Base-by-base conservation (phyloP, 2,888 invertebrate species). In the Tachystola acroxantha region DNA sequence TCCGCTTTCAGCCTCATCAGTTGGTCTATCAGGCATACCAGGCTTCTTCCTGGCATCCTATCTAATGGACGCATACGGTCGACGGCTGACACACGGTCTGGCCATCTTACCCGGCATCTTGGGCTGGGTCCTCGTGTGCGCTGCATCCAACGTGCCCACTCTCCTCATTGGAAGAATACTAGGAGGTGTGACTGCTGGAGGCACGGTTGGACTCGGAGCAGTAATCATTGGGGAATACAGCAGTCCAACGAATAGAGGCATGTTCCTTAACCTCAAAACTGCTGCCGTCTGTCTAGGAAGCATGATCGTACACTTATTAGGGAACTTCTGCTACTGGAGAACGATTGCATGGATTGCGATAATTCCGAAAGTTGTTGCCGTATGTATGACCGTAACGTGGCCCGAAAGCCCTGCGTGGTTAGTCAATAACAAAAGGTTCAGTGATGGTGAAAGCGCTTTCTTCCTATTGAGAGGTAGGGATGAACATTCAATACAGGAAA, bases 341-440 rank as follows among this genome's bases (percentile, higher is more conserved):
- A 65, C 54, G 1, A 43, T 73, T 0, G 67, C 73, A 0, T 33
- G 71, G 1, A 32, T 64, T 0, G 48, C 56, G 1, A 5, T 69
- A 3, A 20, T 66, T 1, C 73, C 77, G 0, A 47, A 57, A 20
- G 9, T 60, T 0, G 1, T 63, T 1, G 50, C 72, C 0, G 32
- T 75, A 1, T 1, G 57, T 0, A 58, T 77, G 0, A 66, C 88
- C 1, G 57, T 68, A 7, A 77, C 87, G 0, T 67, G 89, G 45
- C 89, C 89, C 0, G 92, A 92, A 63, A 88, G 91, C 10, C 91
- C 91, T 0, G 72, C 81, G 7, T 92, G 91, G 90, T 54, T 92
- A 27, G 76, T 88, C 0, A 76, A 86, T 1, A 88, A 82, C 37
- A 81, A 79, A 1, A 66, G 73, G n/a, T 62, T 70, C 1, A 70